Conservation (phyloP, 2,888 invertebrate species). For the Eulithis prunata region DNA sequence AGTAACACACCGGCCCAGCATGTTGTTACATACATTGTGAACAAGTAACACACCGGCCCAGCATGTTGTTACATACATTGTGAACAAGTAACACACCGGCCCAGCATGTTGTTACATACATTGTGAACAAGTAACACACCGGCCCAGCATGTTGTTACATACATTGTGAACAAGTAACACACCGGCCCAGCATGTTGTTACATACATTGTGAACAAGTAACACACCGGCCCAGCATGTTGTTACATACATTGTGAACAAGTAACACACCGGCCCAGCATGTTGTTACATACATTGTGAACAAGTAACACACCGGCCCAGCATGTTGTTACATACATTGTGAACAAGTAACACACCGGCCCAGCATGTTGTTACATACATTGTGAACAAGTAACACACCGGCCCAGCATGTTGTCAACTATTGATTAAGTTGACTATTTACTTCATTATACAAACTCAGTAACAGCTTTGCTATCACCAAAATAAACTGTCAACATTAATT, state of each 20-base stretch:
- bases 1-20: not conserved
- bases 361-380: no score
- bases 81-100: not conserved
- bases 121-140: not conserved
- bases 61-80: not conserved
- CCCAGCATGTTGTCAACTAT: not conserved
- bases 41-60: no score
- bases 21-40: no score
- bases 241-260: not conserved
- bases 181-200: no score
- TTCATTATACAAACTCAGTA: not conserved
- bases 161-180: not conserved
- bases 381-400: no score
- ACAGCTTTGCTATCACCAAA: not conserved
- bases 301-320: no score
- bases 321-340: no score
- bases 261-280: no score
- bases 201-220: no score
- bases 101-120: not conserved
- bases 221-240: no score
- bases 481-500: not conserved
- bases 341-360: no score
- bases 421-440: not conserved
- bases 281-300: no score
- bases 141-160: not conserved